Base-by-base conservation (phyloP, 2,113 vertebrate species). In the Odocoileus virginianus region DNA sequence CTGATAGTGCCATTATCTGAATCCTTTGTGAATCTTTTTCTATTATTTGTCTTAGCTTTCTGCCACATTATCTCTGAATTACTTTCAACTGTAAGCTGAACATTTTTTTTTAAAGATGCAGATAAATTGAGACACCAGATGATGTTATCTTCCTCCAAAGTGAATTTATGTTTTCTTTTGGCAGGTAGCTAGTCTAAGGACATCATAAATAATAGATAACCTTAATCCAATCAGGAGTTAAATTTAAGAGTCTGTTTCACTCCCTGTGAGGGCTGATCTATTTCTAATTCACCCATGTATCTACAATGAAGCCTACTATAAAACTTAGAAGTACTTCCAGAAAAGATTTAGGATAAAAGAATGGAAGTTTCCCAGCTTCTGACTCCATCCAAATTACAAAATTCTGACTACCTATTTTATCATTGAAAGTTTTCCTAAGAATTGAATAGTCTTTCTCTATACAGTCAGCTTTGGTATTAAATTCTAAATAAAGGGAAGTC, bases 331-430 rank as follows among this genome's bases (percentile, higher is more conserved):
- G 45, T 61, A 74, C 52, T 83, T 82, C n/a, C 60, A 93, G 60
- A 93, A 93, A 60, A 28, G 55, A 88, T 61, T 50, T 83, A 88
- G 71, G 6, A 71, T 71, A 88, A 83, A 92, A 57, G 58, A 85
- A 82, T 27, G 17, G 19, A 87, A 57, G n/a, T 79, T 71, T 43
- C 21, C 27, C 74, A 92, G 43, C 4, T 74, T 83, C 43, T n/a
- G 19, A 52, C n/a, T 58, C 84, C 60, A 82, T 74, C 61, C 83
- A 88, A 83, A 58, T 88, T 15, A 71, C 10, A 71, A 82, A 92
- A 92, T 92, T 92, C 83, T 95, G 61, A 84, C 76, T 79, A 47
- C 1, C 9, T 27, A 71, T 92, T 95, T 95, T 79, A 95, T 45
- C 92, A 82, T 8, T 58, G 40, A 82, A 87, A 91, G 7, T 7